Conservation (phyloP, 2,113 vertebrate species). For the Climacteris rufus region DNA sequence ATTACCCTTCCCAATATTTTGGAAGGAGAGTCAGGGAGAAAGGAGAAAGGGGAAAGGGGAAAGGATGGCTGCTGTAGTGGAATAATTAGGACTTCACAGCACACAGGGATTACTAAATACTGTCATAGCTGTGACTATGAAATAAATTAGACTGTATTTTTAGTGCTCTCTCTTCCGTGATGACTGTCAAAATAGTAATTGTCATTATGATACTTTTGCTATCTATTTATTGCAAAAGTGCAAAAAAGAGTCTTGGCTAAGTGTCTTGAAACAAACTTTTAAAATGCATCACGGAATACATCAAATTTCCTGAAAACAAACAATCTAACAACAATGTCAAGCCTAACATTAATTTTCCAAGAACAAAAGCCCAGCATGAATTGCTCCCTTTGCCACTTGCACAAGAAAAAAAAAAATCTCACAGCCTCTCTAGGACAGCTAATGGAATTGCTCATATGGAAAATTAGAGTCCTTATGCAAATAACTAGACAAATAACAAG, state of each 20-base stretch:
- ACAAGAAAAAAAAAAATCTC: not conserved
- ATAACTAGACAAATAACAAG: conserved; percentile 7
- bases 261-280: not conserved
- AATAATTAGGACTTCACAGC: not conserved
- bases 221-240: not conserved
- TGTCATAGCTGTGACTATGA: not conserved
- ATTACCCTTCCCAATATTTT: not conserved
- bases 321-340: not conserved
- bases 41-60: not conserved
- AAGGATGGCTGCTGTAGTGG: not conserved
- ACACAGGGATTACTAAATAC: not conserved
- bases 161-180: not conserved
- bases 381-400: not conserved
- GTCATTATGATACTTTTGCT: not conserved
- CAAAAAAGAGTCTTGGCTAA: not conserved
- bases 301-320: not conserved
- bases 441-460: conserved; percentile 34
- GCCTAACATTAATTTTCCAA: not conserved
- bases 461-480: conserved; percentile 40
- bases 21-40: not conserved
- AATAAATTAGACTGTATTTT: not conserved
- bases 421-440: not conserved
- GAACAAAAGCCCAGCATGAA: not conserved
- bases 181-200: not conserved
- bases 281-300: not conserved